Evolutionary conservation across 2,888 invertebrate genomes (phyloP).

Genomic region (Leptinotarsa tumamoca): DNA sequence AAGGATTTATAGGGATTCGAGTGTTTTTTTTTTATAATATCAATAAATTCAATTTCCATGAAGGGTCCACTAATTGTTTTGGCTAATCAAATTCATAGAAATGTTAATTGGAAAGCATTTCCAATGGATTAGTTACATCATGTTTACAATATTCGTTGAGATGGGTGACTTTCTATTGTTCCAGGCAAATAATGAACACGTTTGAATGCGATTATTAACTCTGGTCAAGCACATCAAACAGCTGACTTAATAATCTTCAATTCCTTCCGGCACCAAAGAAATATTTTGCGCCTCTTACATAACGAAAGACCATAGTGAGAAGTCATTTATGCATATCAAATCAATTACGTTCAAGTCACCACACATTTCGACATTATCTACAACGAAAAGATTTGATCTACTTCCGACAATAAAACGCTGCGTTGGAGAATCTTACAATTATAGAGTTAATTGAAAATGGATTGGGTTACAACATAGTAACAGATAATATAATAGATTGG

Average conservation of each 20-base stretch:
- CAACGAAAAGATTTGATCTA: neutral
- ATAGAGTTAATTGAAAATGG: too few relatives aligned
- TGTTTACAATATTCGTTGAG: neutral
- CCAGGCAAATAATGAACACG: neutral
- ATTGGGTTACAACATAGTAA: too few relatives aligned
- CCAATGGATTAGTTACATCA: too few relatives aligned
- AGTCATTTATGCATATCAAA: neutral
- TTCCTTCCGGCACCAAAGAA: neutral
- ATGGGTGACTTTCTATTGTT: neutral
- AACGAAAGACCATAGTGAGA: neutral
- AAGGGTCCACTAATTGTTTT: too few relatives aligned
- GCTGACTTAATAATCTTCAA: neutral
- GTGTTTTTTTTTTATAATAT: too few relatives aligned
- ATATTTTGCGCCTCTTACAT: neutral
- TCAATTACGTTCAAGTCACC: neutral
- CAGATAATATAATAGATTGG: too few relatives aligned
- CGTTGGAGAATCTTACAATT: neutral
- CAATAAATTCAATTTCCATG: too few relatives aligned
- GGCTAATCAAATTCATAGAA: too few relatives aligned
- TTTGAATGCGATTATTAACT: neutral
- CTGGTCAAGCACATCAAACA: slow-evolving; percentile 1
- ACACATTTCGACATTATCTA: neutral
- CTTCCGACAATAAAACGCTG: neutral
- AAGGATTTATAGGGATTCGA: too few relatives aligned
- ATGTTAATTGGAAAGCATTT: too few relatives aligned